Evolutionary conservation across 2,113 vertebrate genomes (phyloP).

Genomic region (Rhodinocichla rosea): DNA sequence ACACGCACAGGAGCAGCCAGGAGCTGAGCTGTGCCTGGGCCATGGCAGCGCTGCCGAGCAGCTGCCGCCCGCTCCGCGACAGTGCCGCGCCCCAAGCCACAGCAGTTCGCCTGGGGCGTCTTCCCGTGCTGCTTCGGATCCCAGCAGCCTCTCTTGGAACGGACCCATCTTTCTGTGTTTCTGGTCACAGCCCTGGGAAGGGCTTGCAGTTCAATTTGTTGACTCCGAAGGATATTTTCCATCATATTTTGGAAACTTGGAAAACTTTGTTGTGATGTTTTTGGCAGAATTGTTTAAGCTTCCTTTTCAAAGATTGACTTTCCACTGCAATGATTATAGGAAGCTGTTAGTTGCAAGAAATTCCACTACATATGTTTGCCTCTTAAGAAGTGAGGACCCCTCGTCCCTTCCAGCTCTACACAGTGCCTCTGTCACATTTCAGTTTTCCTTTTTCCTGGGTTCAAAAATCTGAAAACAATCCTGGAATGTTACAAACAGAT

Average conservation of each 20-base stretch:
- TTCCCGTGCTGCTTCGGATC: not conserved
- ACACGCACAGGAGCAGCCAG: constrained; percentile 24
- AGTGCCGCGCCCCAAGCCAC: not conserved
- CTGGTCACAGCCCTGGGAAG: constrained; percentile 36
- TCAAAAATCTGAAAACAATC: not conserved
- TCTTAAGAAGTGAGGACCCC: not conserved
- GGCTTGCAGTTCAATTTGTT: constrained; percentile 11
- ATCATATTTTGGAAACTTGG: constrained; percentile 36
- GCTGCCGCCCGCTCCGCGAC: not conserved
- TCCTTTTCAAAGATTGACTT: not conserved
- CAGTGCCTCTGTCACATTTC: not conserved
- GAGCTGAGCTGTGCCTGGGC: not conserved
- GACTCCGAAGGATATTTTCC: constrained; percentile 39
- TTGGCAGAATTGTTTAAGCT: constrained; percentile 27
- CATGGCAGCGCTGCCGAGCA: not conserved
- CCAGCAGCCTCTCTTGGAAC: constrained; percentile 27
- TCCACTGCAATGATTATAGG: not conserved
- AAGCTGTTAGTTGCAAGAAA: not conserved
- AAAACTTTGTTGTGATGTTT: constrained; percentile 27
- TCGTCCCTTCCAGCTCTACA: not conserved
- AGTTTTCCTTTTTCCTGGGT: not conserved
- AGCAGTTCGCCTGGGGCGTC: not conserved
- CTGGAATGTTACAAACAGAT: not conserved
- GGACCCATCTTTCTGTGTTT: not conserved
- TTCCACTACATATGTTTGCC: not conserved